Evolutionary conservation across 1,140 invertebrate genomes (phyloP), one percentile per base, ranked within the genome.

Genomic region (Apis cerana): DNA sequence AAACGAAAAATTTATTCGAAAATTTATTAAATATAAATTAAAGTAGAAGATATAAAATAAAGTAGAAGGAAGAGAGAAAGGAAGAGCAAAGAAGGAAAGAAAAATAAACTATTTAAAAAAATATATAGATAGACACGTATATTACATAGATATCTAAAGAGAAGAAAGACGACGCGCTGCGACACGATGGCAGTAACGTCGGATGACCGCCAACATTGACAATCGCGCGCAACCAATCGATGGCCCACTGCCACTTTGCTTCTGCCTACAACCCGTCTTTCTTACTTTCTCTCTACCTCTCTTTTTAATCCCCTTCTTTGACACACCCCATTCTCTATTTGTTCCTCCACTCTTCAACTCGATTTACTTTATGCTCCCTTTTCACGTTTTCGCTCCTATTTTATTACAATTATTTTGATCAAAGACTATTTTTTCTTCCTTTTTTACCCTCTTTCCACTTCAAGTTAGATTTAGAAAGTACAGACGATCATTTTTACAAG

Each of bases 181-280:
- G 33, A 43, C 33, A n/a, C 65, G 43, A 11, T 3, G 1, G 12
- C 13, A 17, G 23, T 27, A 50, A 19, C 59, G 54, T 23, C 12
- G 56, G 4, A n/a, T 21, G 19, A 68, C 43, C n/a, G 23, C 62
- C 50, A 69, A 21, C 72, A 77, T 76, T 64, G 86, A 81, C 80
- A 59, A 76, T 48, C 64, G 80, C 84, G 90, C 90, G 90, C 90
- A 92, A 74, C 72, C 90, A 90, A 92, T 92, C 91, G 90, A 92
- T 92, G 89, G 87, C 90, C 87, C 84, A 90, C 87, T 91, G 83
- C 85, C 88, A 80, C 83, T 87, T 88, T 59, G 71, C 68, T 54
- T 67, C 33, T 76, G 50, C 61, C 71, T 82, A 77, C 54, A 76
- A 23, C 21, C 71, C 69, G 27, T 76, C 81, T 62, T 67, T 50